A percentile compares a stretch with the other conserved stretches of the same genome.
These are phyloP conservation scores for Drosophila nigritarsus DNA, from an alignment of 2,888 invertebrate species.

Conservation along the genomic window DNA sequence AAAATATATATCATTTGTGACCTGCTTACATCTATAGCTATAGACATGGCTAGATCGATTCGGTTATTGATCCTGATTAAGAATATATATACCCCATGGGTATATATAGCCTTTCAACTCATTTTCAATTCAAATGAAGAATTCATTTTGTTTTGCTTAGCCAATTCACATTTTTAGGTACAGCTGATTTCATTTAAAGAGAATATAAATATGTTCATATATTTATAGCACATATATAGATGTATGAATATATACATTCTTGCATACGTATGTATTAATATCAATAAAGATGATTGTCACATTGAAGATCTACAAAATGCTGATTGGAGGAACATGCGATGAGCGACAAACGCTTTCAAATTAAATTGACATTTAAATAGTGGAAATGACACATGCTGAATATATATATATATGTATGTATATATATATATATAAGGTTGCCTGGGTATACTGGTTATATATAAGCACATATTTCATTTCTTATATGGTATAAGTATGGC, in stretches of 20 bases:
- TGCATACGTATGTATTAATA: constrained; percentile 40
- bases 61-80: background rate
- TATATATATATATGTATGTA: background rate
- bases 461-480: constrained; percentile 5
- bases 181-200: background rate
- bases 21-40: background rate
- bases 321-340: constrained; percentile 32
- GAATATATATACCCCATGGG: background rate
- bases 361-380: constrained; percentile 45
- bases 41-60: no score
- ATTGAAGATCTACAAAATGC: constrained; percentile 46
- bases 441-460: no score
- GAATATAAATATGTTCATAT: background rate
- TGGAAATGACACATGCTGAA: constrained; percentile 10
- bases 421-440: background rate
- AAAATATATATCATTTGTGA: background rate
- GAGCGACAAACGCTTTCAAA: constrained; percentile 26
- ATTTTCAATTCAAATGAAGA: background rate
- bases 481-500: constrained; percentile 24
- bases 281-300: constrained; percentile 30
- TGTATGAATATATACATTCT: background rate
- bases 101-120: background rate
- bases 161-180: background rate
- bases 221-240: background rate
- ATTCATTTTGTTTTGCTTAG: background rate